Evolutionary conservation across 2,888 invertebrate genomes (phyloP), one percentile per base, ranked within the genome.

Genomic region (Lissocephala sabroskyi): DNA sequence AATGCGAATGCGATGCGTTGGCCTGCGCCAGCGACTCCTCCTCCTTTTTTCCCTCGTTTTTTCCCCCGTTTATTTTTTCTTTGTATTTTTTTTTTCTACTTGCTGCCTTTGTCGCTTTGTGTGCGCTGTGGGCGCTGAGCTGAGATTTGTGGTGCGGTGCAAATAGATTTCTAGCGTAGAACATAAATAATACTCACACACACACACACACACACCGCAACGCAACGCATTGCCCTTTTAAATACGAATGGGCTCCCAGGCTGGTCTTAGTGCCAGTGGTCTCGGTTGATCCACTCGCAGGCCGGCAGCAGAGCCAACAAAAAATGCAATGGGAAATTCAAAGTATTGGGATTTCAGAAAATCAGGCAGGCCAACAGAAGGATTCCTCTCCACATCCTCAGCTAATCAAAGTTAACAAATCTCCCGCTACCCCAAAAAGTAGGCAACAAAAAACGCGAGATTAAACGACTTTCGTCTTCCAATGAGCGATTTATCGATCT

Each of bases 111-210:
- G 52, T 43, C 45, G 46, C 54, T 60, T 14, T 45, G 37, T 30
- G 37, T 49, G 16, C 35, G 16, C 37, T 39, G 37, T 37, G 14
- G 17, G 19, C 65, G 67, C 64, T 65, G 59, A 79, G 79, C 79
- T 68, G 76, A 80, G 81, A 81, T 82, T 81, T 82, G 81, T 79
- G 81, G 82, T 80, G 68, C 59, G 65, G 79, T 75, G 79, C 79
- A 81, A 82, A 81, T 81, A 81, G 80, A 82, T 81, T 82, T 76
- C 79, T 70, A 76, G 74, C 70, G 67, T 60, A 79, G 77, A 70
- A 74, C 79, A 81, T 81, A 81, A 82, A 81, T 81, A 80, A 80
- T 79, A 73, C 75, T 55, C 70, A 62, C 62, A 43, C 44, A 49
- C 9, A 39, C 10, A 42, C 36, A 46, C 19, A 37, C 33, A 32